Base-by-base conservation (phyloP, 2,888 invertebrate genomes). In the Escarpia spicata region DNA sequence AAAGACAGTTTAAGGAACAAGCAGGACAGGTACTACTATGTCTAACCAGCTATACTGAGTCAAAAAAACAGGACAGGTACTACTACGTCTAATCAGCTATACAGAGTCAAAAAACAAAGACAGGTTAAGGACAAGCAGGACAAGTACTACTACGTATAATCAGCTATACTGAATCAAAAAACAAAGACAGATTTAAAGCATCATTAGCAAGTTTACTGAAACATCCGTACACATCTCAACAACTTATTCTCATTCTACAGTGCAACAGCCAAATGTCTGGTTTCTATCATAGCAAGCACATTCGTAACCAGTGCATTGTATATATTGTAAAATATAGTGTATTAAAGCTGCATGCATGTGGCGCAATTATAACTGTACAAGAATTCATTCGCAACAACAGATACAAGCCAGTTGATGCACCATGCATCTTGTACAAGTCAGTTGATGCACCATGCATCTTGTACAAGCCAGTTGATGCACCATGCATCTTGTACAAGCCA, bases 221-320 rank as follows among this genome's bases (percentile, higher is more conserved):
- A 75, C 75, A 75, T 75, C 75, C 75, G 26, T 75, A 75, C 75
- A 75, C 75, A 75, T 75, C 75, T 75, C 75, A 75, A 75, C n/a
- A 26, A 19, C 19, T 75, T 75, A 75, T 75, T 75, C 15, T 26
- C 75, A 19, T 75, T 75, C 75, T 75, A 75, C 75, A 75, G 75
- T 26, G 75, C 75, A 75, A 75, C 75, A 75, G 75, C 75, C 75
- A 75, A 75, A 6, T 26, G 1, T n/a, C 19, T 75, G 26, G 19
- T 75, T 75, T 26, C 75, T 75, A 75, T 75, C 75, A 26, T 75
- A 75, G 75, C 75, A 75, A 75, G 75, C 75, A 75, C 75, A 75
- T 75, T 75, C 75, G n/a, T 75, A 75, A 75, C 3, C 75, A 26
- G 75, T 75, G 75, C n/a, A 75, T 75, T 75, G 75, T 75, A 75